Evolutionary conservation across 1,140 invertebrate genomes (phyloP).

Genomic region (Aricia agestis): DNA sequence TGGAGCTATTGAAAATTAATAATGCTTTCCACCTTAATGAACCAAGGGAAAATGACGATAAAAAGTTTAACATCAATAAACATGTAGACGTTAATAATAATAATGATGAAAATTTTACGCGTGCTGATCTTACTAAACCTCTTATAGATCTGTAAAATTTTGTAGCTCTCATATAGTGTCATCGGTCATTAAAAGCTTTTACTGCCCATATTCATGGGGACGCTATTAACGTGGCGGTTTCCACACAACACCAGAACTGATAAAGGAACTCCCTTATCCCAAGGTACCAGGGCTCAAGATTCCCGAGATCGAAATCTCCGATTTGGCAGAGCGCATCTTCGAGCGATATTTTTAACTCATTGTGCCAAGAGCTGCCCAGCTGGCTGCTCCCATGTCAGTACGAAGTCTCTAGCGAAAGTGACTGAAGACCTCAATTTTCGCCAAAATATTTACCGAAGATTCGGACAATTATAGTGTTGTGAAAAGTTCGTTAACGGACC

Average conservation of each 20-base stretch:
- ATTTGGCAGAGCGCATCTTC: slow-evolving; percentile 72
- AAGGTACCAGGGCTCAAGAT: slow-evolving; percentile 63
- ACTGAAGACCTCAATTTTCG: slow-evolving; percentile 22
- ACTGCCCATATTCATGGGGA: slow-evolving; percentile 4
- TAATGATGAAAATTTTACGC: background rate
- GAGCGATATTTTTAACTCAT: slow-evolving; percentile 76
- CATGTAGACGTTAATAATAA: background rate
- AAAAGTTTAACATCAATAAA: background rate
- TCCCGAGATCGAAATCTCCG: slow-evolving; percentile 49
- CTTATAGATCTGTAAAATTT: background rate
- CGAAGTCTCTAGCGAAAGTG: slow-evolving; percentile 64
- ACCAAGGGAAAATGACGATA: background rate
- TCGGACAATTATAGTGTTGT: slow-evolving; percentile 4
- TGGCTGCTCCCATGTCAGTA: slow-evolving; percentile 55
- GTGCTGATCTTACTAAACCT: background rate
- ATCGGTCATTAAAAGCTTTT: slow-evolving; percentile 8
- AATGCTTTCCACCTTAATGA: too few species aligned
- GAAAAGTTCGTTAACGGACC: background rate
- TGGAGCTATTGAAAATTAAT: too few species aligned
- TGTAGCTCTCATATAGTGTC: background rate
- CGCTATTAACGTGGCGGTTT: slow-evolving; percentile 18
- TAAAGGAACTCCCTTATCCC: slow-evolving; percentile 44
- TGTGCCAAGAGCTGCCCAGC: slow-evolving; percentile 63
- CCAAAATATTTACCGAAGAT: slow-evolving; percentile 15
- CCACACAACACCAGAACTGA: slow-evolving; percentile 2